Base-by-base conservation (phyloP, 1,140 invertebrate species). In the Chrysopa pallens region DNA sequence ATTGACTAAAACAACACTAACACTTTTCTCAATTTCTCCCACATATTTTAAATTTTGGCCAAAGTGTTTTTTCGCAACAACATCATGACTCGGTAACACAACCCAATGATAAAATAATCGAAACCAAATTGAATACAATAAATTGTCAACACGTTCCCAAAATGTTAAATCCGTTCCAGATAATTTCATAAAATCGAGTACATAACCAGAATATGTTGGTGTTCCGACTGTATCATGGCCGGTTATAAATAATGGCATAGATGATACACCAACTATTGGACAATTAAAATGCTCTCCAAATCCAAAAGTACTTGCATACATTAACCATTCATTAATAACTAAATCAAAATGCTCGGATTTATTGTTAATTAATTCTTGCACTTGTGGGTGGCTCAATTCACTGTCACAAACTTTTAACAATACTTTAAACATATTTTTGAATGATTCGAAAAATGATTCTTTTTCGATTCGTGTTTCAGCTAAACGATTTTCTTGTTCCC, bases 311-410 rank as follows among this genome's bases (percentile, higher is more conserved):
- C 46, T 43, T 3, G 53, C 45, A 8, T 43, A 38, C 6, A 57
- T 46, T 42, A 45, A 47, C 31, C 31, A 33, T 48, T 61, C 60
- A 6, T 52, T 44, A 9, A 62, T 43, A 6, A 59, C 46, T 8
- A 62, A 46, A 52, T 62, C 58, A 43, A 60, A 62, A 13, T 54
- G 47, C 48, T 56, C 44, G 15, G 29, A 52, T 46, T 51, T 46
- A 39, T 58, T 47, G 7, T 53, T 44, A n/a, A 59, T 50, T 2
- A 60, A 23, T 29, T 50, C 46, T 47, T 57, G 46, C 3, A 62
- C 50, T 44, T 47, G 17, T 6, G 51, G 49, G 38, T 55, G 27
- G 44, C 58, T 15, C 6, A 53, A 29, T 31, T 46, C 35, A 29
- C 29, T 28, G 6, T 38, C 37, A 9, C 29, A 36, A 8, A 48